A percentile compares a stretch with the other conserved stretches of the same genome.
These are phyloP conservation scores for Arenaria interpres DNA, from an alignment of 2,113 vertebrate species.

Conservation along the genomic window DNA sequence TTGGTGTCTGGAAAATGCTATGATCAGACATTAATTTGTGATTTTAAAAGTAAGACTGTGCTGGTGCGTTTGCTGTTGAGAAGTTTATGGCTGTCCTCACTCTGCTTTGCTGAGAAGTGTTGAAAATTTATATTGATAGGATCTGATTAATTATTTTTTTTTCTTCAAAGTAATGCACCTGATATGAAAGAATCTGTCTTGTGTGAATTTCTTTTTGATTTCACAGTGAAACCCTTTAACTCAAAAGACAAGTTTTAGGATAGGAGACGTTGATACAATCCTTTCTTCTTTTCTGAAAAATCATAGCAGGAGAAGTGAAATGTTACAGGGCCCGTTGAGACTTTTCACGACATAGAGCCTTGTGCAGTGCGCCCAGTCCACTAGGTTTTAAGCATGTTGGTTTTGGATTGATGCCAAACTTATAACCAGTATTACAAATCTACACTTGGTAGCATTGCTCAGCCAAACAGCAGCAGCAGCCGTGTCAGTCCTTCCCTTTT, in stretches of 20 bases:
- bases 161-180: background rate
- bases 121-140: background rate
- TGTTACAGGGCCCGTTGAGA: background rate
- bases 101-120: background rate
- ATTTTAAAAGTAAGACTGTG: background rate
- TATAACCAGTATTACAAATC: background rate
- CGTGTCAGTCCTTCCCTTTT: background rate
- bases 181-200: background rate
- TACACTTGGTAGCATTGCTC: background rate
- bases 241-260: background rate
- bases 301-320: background rate
- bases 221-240: background rate
- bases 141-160: background rate
- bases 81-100: background rate
- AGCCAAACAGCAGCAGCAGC: background rate
- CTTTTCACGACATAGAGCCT: background rate
- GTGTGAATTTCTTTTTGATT: background rate
- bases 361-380: background rate
- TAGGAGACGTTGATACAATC: background rate
- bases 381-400: background rate
- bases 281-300: background rate
- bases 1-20: background rate
- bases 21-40: background rate
- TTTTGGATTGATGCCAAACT: background rate
- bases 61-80: background rate